Base-by-base conservation (phyloP, 1,140 invertebrate species). In the Sycobia sp. region DNA sequence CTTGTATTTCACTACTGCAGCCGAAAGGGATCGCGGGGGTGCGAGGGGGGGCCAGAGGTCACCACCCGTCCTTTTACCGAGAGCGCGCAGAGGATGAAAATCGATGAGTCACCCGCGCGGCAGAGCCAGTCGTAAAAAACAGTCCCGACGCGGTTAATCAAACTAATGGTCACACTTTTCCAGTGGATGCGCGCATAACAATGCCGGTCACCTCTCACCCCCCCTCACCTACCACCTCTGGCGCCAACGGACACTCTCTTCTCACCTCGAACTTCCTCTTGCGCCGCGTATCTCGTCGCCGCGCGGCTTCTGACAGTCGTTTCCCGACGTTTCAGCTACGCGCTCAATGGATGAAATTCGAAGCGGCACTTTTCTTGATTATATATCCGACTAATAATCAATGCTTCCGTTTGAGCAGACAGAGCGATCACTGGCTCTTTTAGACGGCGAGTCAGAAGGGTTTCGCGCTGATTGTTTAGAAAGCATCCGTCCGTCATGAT, bases 291-390 rank as follows among this genome's bases (percentile, higher is more conserved):
- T n/a, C n/a, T n/a, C n/a, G n/a, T n/a, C n/a, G n/a, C n/a, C 32
- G 22, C 32, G 53, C 43, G 43, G 4, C 38, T n/a, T n/a, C n/a
- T n/a, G n/a, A 14, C 23, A 9, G 13, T 22, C 36, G 27, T 8
- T 44, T 16, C 34, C 18, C n/a, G 32, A 39, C 32, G 10, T 22
- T 25, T 27, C 41, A 7, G 11, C 55, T 38, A 22, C 23, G 50
- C 18, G 29, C 5, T 27, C 18, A 47, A 46, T 46, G 38, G 41
- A 36, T 39, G 49, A 67, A 71, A 73, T 73, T 71, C 70, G 49
- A 66, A 72, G 66, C 67, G 64, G 72, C 71, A 73, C 72, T 74
- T 39, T 43, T 38, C 59, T 72, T 71, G 70, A 74, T 74, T 73
- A 73, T n/a, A n/a, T n/a, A n/a, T 65, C 41, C 38, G 69, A 51